Base-by-base conservation (phyloP, 2,797 vertebrate genomes). In the Pipistrellus pygmaeus region DNA sequence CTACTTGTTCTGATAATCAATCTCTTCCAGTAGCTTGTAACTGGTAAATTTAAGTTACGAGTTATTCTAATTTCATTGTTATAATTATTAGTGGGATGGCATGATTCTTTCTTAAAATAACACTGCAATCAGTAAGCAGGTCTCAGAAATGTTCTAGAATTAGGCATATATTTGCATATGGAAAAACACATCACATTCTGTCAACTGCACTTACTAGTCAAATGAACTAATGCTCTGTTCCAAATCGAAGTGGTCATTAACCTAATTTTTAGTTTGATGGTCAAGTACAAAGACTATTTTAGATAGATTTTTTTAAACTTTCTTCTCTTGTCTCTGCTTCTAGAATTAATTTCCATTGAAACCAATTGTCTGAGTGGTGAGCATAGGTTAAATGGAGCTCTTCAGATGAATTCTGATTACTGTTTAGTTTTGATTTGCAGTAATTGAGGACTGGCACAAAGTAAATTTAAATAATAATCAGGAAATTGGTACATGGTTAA, bases 301-400 rank as follows among this genome's bases (percentile, higher is more conserved):
- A 95, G n/a, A 91, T 9, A 20, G 21, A 8, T 30, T 62, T 75
- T 75, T n/a, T 76, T 81, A 21, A 73, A 44, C 2, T 2, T 85
- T 3, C 20, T 71, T 90, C 21, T 48, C n/a, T 82, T 38, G 14
- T 15, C 7, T 69, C 32, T 77, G 20, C 21, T 88, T 95, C 23
- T 64, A 71, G 35, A 77, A 12, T 62, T 85, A 88, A 82, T 85
- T 95, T 92, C 17, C 18, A 46, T 0, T 85, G 55, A 88, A 62
- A 78, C 1, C 3, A 73, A 85, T 87, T 77, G 6, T 35, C 35
- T 81, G 51, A 53, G 8, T 81, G 5, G 18, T 94, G 7, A 81
- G 4, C 30, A 87, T 25, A 83, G 21, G 18, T 90, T 32, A 94
- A 85, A 51, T 15, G 2, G 60, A 38, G 5, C 5, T 64, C 38